Percentiles rank a stretch among this genome's conserved stretches.
phyloP scores from a whole-genome alignment of 2,113 vertebrate genomes.

The Pleuronectes platessa region DNA sequence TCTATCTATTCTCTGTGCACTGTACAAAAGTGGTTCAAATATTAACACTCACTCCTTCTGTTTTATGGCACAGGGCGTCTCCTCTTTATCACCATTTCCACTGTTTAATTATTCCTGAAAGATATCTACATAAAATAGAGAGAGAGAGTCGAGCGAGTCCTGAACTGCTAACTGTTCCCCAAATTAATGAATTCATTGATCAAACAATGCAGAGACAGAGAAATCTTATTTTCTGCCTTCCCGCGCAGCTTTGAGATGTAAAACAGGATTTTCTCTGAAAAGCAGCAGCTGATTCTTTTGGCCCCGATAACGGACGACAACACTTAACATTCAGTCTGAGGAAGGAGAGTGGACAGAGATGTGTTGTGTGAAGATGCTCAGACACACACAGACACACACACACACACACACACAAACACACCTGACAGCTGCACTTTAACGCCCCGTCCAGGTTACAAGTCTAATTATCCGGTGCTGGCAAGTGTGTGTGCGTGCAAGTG shows the following conservation, averaged over 20 bases:
- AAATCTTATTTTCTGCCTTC: conserved; percentile 59
- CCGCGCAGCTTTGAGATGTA: conserved; percentile 69
- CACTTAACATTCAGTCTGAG: conserved; percentile 69
- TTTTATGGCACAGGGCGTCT: background rate
- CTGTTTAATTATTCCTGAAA: background rate
- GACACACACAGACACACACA: conserved; percentile 54
- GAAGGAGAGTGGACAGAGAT: conserved; percentile 65
- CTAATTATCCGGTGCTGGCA: conserved; percentile 68
- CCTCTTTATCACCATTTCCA: conserved; percentile 2
- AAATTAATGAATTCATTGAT: conserved; percentile 37
- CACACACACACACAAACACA: conserved; percentile 63
- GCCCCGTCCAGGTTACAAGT: conserved; percentile 53
- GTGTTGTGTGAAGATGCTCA: conserved; percentile 40
- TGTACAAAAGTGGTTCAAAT: background rate
- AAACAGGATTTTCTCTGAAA: conserved; percentile 62
- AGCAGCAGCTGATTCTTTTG: conserved; percentile 72
- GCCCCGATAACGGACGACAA: conserved; percentile 55
- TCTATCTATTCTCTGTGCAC: background rate
- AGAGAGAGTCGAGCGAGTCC: conserved; percentile 1
- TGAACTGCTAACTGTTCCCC: conserved; percentile 15
- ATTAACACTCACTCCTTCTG: background rate
- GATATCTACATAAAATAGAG: conserved; percentile 7
- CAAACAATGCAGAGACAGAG: conserved; percentile 35
- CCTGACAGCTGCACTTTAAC: conserved; percentile 78
- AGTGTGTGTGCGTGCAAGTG: conserved; percentile 8